Evolutionary conservation across 1,140 invertebrate genomes (phyloP), one percentile per base, ranked within the genome.

Genomic region (Drosophila bipectinata): DNA sequence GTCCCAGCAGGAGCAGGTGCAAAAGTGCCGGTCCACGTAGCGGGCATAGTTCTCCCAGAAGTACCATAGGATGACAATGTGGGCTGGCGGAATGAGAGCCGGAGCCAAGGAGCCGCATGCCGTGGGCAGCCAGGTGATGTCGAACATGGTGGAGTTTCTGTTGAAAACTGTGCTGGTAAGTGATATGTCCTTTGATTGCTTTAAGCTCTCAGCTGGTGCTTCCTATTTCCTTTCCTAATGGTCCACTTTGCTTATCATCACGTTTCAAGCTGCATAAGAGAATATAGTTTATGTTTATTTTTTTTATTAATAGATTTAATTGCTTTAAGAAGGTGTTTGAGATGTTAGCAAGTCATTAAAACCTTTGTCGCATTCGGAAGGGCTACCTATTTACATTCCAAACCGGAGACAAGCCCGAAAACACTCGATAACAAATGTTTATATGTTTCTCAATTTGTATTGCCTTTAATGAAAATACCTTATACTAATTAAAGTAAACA

Each of bases 1-100:
- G 88, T 97, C 96, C 95, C 96, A 96, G 85, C 96, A 96, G 3
- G 94, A 95, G 92, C 95, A 96, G n/a, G 94, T 94, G 85, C 96
- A 96, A 71, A 93, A 94, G 37, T 93, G 93, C 71, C 92, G 93
- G 77, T 96, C 95, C 47, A 96, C 94, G 56, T 93, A 93, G 30
- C 94, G 93, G 34, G 95, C 94, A 90, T 95, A 95, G 80, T 95
- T 93, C 81, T 94, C 93, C 95, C 95, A 97, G 72, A 96, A 94
- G 77, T 94, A 93, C 92, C 95, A 95, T 15, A 95, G 91, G 60
- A 94, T 93, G 57, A 92, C 92, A 49, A 95, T 95, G 81, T 95
- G 95, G n/a, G 94, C 77, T 3, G 94, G 93, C 47, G 95, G 95
- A 56, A 93, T 87, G 18, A 92, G 78, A 44, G 92, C 91, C 12